phyloP scores from a whole-genome alignment of 2,888 invertebrate species.

The Amiota communis region DNA sequence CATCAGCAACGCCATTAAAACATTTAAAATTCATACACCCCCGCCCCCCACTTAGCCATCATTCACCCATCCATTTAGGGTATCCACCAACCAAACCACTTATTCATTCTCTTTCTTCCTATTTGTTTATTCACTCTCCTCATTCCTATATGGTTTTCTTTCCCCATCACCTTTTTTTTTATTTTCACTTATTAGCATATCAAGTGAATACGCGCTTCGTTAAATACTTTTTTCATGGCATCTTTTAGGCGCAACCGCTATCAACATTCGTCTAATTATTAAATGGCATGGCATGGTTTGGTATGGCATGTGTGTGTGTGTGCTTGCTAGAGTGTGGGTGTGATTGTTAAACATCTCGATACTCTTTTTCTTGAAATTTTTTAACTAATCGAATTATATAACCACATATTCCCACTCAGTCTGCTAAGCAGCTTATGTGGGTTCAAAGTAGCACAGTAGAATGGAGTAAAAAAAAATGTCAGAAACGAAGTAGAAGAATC shows the following conservation, averaged over 20 bases:
- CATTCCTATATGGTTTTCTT: no score
- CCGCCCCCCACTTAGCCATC: background rate
- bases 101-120: no score
- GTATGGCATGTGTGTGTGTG: background rate
- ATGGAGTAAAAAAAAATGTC: background rate
- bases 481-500: background rate
- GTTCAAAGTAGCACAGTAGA: no score
- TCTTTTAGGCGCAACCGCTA: conserved; percentile 7
- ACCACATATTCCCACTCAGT: background rate
- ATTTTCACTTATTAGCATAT: background rate
- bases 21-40: background rate
- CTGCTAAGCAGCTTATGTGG: conserved; percentile 9
- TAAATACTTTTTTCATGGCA: conserved; percentile 26
- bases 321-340: conserved; percentile 47
- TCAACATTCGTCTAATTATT: background rate
- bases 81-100: no score
- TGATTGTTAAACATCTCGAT: conserved; percentile 1
- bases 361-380: no score
- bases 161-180: no score
- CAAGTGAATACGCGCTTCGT: background rate
- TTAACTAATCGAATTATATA: conserved; percentile 23
- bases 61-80: no score
- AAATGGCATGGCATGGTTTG: background rate
- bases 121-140: no score
- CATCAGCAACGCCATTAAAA: conserved; percentile 22